Base-by-base conservation (phyloP, 1,140 invertebrate species). In the Chymomyza costata region DNA sequence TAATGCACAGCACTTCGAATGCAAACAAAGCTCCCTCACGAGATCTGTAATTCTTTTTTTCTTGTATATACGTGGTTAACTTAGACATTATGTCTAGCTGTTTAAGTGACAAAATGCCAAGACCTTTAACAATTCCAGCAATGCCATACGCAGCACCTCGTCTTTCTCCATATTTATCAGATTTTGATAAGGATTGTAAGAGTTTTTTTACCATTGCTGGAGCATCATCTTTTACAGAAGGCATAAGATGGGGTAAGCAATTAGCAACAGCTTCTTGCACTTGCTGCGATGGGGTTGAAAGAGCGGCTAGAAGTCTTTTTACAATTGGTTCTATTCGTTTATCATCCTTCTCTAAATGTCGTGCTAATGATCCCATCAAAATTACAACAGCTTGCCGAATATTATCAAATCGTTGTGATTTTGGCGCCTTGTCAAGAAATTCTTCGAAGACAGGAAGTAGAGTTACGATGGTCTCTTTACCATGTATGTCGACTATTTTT, bases 201-300 rank as follows among this genome's bases (percentile, higher is more conserved):
- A 99, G 87, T 84, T 94, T 95, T 66, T 95, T 92, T 7, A 99
- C 91, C 57, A 98, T 91, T 25, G 90, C 89, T 0, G 94, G 93
- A 3, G 95, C 94, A 73, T 98, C 95, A 30, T 95, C 92, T 85
- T 94, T 95, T 2, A 99, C 92, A 0, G 94, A 94, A 6, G 94
- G 94, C 31, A 99, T 95, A 19, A 99, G 87, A 70, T 95, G 93
- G 1, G 97, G 96, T 30, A 99, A 86, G 84, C 97, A 99, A 84
- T 97, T 97, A 18, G 97, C 95, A 0, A 99, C 97, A 1, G 97
- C 95, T 88, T 99, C 96, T 90, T 99, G 97, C 1, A 99, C 97
- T 88, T 94, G 93, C 86, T 99, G 96, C 18, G 97, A 99, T 6
- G 98, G 97, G 28, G 97, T 99, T 3, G 95, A 95, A 0, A 99